phyloP scores from a whole-genome alignment of 2,888 invertebrate genomes.

The Arctia plantaginis region DNA sequence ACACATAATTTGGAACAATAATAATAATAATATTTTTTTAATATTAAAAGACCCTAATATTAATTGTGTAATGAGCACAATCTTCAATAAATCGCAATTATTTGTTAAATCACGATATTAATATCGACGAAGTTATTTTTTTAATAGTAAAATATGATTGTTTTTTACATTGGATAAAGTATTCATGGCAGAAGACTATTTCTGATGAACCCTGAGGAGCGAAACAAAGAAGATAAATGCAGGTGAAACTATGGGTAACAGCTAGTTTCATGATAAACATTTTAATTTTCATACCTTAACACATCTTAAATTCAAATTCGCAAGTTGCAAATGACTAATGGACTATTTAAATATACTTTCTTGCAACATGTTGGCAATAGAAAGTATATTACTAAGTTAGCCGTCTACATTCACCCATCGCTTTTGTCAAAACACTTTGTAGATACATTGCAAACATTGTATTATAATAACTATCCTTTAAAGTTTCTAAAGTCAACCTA shows the following conservation, averaged over 20 bases:
- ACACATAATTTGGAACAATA: too few relatives aligned
- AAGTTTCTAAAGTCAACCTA: not conserved
- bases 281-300: too few relatives aligned
- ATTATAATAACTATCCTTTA: not conserved
- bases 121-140: too few relatives aligned
- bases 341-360: constrained; percentile 23
- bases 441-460: not conserved
- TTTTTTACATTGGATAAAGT: not conserved
- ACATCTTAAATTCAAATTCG: not conserved
- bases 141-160: too few relatives aligned
- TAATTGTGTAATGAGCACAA: too few relatives aligned
- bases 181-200: not conserved
- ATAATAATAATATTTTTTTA: too few relatives aligned
- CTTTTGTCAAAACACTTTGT: constrained; percentile 14
- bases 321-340: constrained; percentile 1
- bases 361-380: constrained; percentile 20
- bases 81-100: too few relatives aligned
- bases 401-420: constrained; percentile 17
- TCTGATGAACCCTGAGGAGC: not conserved
- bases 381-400: constrained; percentile 21
- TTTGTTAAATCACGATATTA: too few relatives aligned
- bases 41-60: too few relatives aligned
- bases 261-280: too few relatives aligned
- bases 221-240: too few relatives aligned
- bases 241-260: too few relatives aligned